These are phyloP conservation scores for Rhaphigaster nebulosa DNA, from an alignment of 2,888 invertebrate species.

Conservation along the genomic window DNA sequence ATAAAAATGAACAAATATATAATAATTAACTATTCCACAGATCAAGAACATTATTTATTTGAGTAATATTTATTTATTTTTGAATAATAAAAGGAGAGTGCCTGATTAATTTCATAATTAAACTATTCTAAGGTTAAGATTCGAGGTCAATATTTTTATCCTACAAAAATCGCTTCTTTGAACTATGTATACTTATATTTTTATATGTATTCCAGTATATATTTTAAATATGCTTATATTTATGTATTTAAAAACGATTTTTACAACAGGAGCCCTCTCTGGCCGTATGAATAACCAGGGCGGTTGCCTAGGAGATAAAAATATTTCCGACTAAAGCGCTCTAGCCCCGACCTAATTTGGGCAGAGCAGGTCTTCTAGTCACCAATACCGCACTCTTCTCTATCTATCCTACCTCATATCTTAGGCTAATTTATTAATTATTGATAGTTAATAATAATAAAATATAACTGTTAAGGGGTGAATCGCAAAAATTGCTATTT, in stretches of 20 bases:
- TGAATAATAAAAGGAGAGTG: background rate
- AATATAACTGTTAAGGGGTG: background rate
- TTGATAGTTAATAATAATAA: background rate
- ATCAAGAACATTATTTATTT: background rate
- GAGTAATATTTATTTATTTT: too few relatives aligned
- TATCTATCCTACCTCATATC: too few relatives aligned
- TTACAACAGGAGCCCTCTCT: background rate
- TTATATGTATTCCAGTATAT: background rate
- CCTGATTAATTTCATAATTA: background rate
- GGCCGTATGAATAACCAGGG: background rate
- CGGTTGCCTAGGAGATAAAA: slow-evolving; percentile 5
- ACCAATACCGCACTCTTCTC: background rate
- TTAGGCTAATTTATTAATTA: background rate
- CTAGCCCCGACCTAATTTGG: slow-evolving; percentile 40
- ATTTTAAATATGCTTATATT: background rate
- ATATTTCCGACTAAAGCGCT: slow-evolving; percentile 20
- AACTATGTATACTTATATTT: background rate
- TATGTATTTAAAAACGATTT: background rate
- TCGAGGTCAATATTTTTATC: background rate
- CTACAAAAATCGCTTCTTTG: background rate
- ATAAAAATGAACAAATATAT: too few relatives aligned
- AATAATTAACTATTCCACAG: too few relatives aligned
- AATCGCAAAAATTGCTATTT: background rate
- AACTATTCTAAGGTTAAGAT: background rate
- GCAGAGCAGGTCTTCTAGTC: background rate